phyloP scores from a whole-genome alignment of 2,113 vertebrate species.

The Microtus richardsoni region DNA sequence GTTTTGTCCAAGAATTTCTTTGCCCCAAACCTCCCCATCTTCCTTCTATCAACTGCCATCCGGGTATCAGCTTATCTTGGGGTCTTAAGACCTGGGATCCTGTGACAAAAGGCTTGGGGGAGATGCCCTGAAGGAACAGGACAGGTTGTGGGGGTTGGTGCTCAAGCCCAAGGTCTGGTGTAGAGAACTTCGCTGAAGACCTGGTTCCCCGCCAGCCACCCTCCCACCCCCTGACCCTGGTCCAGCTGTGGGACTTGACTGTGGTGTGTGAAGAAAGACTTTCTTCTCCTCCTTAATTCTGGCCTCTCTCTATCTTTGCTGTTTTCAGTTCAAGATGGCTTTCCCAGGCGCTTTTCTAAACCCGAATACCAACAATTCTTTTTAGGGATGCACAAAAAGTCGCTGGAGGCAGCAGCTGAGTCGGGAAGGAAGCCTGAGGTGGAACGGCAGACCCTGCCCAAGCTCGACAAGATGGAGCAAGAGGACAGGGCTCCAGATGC shows the following conservation, averaged over 20 bases:
- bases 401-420: conserved; percentile 92
- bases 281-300: conserved; percentile 93
- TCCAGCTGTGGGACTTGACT: conserved; percentile 75
- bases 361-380: conserved; percentile 99
- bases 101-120: no score
- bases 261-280: conserved; percentile 83
- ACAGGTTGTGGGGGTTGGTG: rapidly evolving
- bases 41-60: background rate
- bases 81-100: background rate
- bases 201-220: background rate
- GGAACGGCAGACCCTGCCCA: conserved; percentile 91
- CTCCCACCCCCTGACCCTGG: background rate
- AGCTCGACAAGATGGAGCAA: conserved; percentile 90
- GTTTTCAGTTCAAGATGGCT: conserved; percentile 99
- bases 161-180: background rate
- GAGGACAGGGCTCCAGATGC: conserved; percentile 92
- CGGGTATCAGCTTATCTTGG: background rate
- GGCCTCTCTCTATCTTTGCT: conserved; percentile 97
- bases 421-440: conserved; percentile 92
- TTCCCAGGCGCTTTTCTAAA: conserved; percentile 99
- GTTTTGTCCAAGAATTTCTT: conserved; percentile 32
- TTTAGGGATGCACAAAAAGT: conserved; percentile 99
- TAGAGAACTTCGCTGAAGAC: background rate
- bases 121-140: background rate
- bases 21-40: background rate